Percentiles rank a stretch among this genome's conserved stretches.
phyloP scores from a whole-genome alignment of 2,113 vertebrate genomes.

The Lepisosteus osseus region DNA sequence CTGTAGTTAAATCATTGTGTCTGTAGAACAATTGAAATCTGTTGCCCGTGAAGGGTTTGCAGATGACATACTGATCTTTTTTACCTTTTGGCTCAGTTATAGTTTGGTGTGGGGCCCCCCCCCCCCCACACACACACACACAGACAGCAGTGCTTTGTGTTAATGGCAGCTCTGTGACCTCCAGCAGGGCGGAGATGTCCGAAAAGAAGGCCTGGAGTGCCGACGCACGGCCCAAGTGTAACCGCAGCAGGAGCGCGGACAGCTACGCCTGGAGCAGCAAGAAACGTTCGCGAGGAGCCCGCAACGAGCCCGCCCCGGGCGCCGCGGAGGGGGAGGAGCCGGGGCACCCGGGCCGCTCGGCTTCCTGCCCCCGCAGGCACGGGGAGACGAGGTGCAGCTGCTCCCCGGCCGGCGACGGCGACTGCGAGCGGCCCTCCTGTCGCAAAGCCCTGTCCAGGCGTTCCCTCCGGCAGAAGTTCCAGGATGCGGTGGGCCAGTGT shows the following conservation, averaged over 20 bases:
- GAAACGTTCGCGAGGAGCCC: slow-evolving; percentile 81
- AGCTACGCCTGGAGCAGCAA: slow-evolving; percentile 88
- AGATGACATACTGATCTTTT: too few species aligned
- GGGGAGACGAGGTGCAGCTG: slow-evolving; percentile 87
- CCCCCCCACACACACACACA: neutral
- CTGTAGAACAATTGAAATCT: too few species aligned
- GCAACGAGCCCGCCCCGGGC: slow-evolving; percentile 50
- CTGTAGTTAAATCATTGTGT: too few species aligned
- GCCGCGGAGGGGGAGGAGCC: slow-evolving; percentile 58
- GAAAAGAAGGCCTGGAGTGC: slow-evolving; percentile 67
- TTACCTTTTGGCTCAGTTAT: too few species aligned
- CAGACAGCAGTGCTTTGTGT: slow-evolving; percentile 9
- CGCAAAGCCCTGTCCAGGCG: slow-evolving; percentile 78
- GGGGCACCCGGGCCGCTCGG: slow-evolving; percentile 49
- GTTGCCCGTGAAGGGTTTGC: too few species aligned
- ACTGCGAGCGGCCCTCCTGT: slow-evolving; percentile 73
- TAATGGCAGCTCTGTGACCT: slow-evolving; percentile 9
- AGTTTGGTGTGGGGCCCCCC: too few species aligned
- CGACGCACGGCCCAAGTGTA: slow-evolving; percentile 83
- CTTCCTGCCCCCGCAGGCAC: slow-evolving; percentile 63
- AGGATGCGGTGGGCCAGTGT: slow-evolving; percentile 92
- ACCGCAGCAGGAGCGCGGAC: slow-evolving; percentile 88
- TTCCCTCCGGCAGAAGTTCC: slow-evolving; percentile 90
- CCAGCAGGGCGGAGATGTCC: slow-evolving; percentile 47
- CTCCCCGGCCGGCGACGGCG: slow-evolving; percentile 65